These are phyloP conservation scores for Drosophila mauritiana DNA, from an alignment of 1,140 invertebrate genomes.

Conservation along the genomic window DNA sequence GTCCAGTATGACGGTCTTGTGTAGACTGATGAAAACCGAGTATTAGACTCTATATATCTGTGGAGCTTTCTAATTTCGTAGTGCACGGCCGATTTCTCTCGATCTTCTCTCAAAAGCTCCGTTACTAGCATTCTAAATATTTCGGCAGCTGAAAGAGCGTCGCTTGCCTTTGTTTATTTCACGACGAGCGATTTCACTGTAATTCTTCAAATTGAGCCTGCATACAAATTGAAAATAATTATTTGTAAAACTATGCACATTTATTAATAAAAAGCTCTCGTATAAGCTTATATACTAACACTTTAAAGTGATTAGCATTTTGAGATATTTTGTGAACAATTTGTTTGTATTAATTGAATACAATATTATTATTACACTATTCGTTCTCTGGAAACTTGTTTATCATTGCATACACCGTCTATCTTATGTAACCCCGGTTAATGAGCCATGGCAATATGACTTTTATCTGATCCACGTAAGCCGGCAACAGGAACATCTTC, in stretches of 20 bases:
- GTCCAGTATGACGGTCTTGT: neutral
- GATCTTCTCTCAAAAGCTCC: constrained; percentile 20
- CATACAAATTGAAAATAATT: no score
- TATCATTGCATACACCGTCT: neutral
- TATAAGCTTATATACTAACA: no score
- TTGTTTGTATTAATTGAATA: neutral
- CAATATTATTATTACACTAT: constrained; percentile 6
- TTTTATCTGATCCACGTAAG: constrained; percentile 66
- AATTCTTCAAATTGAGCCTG: no score
- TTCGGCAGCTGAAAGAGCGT: neutral
- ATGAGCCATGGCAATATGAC: constrained; percentile 74
- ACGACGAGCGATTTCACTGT: neutral
- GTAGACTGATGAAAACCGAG: constrained; percentile 2
- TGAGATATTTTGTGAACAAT: neutral
- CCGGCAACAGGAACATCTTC: constrained; percentile 59
- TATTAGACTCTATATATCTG: constrained; percentile 24
- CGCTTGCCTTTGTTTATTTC: neutral
- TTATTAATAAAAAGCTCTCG: no score
- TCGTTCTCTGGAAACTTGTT: neutral
- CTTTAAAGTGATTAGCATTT: neutral
- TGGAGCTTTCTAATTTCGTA: constrained; percentile 20
- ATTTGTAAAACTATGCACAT: no score
- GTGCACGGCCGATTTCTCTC: neutral
- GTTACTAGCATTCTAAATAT: neutral
- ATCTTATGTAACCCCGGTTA: constrained; percentile 56